These are phyloP conservation scores for Sorex araneus DNA, from an alignment of 2,113 vertebrate species.

Conservation along the genomic window DNA sequence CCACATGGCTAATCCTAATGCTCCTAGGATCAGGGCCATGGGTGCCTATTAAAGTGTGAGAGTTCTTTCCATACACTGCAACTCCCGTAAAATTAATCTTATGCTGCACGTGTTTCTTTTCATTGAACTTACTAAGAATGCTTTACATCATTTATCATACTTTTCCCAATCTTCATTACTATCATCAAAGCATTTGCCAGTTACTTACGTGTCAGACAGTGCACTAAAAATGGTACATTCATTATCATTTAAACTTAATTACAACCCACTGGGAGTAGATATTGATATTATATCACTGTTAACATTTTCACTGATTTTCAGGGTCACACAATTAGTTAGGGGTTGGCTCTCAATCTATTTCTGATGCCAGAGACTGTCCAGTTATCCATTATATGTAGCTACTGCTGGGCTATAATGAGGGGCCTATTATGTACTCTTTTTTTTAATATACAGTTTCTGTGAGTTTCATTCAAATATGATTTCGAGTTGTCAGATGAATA, in stretches of 20 bases:
- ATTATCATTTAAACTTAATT: conserved; percentile 52
- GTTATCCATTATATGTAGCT: background rate
- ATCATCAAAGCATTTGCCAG: conserved; percentile 31
- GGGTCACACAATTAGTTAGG: conserved; percentile 15
- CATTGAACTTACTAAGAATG: background rate
- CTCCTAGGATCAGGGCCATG: background rate
- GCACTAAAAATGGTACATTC: background rate
- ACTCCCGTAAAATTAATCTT: background rate
- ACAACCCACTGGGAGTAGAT: conserved; percentile 1
- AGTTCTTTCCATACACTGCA: background rate
- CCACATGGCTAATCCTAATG: background rate
- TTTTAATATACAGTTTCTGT: background rate
- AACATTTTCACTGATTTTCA: conserved; percentile 44
- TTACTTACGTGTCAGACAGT: background rate
- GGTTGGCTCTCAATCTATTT: conserved; percentile 8
- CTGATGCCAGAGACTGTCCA: background rate
- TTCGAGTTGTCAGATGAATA: background rate
- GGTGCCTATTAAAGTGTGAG: background rate
- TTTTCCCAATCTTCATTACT: background rate
- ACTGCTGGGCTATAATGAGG: background rate
- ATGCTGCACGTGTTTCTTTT: background rate
- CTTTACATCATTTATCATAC: background rate
- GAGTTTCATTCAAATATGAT: background rate
- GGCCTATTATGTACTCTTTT: background rate
- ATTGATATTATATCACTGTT: conserved; percentile 3